Evolutionary conservation across 1,140 invertebrate genomes (phyloP), one percentile per base, ranked within the genome.

Genomic region (Pectinophora gossypiella): DNA sequence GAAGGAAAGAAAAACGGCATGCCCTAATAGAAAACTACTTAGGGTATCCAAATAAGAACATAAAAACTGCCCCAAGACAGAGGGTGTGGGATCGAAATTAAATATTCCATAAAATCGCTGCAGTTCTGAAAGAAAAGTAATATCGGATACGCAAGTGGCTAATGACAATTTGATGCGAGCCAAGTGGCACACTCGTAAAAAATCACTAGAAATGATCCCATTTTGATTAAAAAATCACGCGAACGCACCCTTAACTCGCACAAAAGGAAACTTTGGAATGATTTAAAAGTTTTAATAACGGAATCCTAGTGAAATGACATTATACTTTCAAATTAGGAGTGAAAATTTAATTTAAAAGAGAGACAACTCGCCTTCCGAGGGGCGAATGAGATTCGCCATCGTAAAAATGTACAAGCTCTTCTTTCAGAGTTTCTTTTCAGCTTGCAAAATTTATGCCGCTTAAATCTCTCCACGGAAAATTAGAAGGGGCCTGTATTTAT

Each of bases 271-370:
- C 68, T 81, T 84, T 62, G 72, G 76, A 83, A 89, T 89, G 87
- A 89, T 89, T 89, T 89, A 88, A 84, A 86, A 83, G 75, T 88
- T 89, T 89, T 89, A 89, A 89, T 89, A 89, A 89, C 81, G 77
- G 72, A 78, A 84, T 87, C 73, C 87, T 81, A 89, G 80, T 87
- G 75, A 82, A 84, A 89, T 89, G 85, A 87, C 87, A 89, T 89
- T 89, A 89, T 89, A 89, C 85, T 89, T 89, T 89, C 87, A 89
- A 89, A 89, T 89, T 89, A 83, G 83, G 85, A 88, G 87, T 87
- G 84, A 88, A 89, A 89, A 89, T 89, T 89, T 89, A 89, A 89
- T 89, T 89, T 88, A 86, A 88, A 87, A 86, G 84, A 77, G 79
- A 83, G 81, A 85, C 81, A 84, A 83, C 66, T 85, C 78, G 79